Evolutionary conservation across 2,113 vertebrate species (phyloP).

Genomic region (Hyla sarda): DNA sequence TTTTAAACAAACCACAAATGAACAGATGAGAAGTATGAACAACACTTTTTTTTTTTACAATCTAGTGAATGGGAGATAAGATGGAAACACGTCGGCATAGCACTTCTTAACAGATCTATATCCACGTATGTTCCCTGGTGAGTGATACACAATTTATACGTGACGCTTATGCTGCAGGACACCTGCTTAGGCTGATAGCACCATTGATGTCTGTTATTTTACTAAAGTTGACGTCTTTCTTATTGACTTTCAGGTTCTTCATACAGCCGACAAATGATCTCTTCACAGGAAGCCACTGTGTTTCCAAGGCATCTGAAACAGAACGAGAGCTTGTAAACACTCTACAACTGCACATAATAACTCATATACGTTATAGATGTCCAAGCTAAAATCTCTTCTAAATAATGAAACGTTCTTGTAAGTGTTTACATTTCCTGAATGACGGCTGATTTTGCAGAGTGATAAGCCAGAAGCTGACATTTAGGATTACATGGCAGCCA

Average conservation of each 20-base stretch:
- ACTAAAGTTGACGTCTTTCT: conserved; percentile 71
- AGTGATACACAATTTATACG: background rate
- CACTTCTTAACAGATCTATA: conserved; percentile 4
- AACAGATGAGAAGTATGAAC: background rate
- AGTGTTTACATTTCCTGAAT: background rate
- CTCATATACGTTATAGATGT: background rate
- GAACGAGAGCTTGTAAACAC: conserved; percentile 43
- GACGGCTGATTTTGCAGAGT: background rate
- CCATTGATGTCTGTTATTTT: conserved; percentile 77
- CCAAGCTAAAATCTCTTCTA: background rate
- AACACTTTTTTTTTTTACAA: background rate
- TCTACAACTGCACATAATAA: background rate
- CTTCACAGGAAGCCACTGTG: conserved; percentile 69
- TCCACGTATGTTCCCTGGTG: conserved; percentile 30
- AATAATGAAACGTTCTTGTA: background rate
- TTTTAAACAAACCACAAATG: conserved; percentile 12
- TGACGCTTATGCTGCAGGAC: conserved; percentile 74
- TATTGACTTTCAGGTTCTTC: conserved; percentile 80
- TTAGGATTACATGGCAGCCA: background rate
- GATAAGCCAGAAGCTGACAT: background rate
- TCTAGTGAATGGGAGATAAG: background rate
- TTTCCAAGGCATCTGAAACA: conserved; percentile 67
- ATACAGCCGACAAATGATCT: conserved; percentile 85
- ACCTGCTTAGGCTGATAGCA: conserved; percentile 82
- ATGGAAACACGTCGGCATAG: background rate